Evolutionary conservation across 2,113 vertebrate species (phyloP), one percentile per base, ranked within the genome.

Genomic region (Muntiacus muntjak): DNA sequence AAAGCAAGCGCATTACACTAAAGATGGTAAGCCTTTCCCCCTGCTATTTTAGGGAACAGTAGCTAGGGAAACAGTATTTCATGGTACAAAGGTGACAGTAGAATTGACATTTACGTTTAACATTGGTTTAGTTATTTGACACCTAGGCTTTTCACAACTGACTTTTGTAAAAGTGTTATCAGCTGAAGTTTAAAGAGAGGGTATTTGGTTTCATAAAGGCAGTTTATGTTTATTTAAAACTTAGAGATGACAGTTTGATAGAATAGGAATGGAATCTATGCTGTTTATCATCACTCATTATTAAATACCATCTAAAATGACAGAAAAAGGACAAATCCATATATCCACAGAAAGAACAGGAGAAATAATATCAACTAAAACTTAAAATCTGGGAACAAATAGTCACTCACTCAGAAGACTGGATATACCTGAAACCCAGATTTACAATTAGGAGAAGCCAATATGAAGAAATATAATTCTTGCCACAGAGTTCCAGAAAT

Each of bases 161-260:
- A 83, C 78, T 87, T 89, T 85, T 47, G 13, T 57, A 62, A 57
- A 79, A 12, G 25, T 52, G 15, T 85, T 84, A 45, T 76, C 86
- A 76, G 87, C n/a, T 79, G 10, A 90, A 54, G 58, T 87, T 93
- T 79, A 28, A 78, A 90, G 78, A 87, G 43, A 71, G 8, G 5
- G 23, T 40, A 40, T 94, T 92, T 95, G 78, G 16, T 58, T 94
- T 92, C 81, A 93, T n/a, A 17, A 43, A 81, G 86, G 23, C 6
- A 71, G 43, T 40, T 55, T 82, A 30, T 54, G 47, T 92, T 81
- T 87, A 82, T 76, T 96, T 89, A 33, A 88, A 95, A 92, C 93
- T 16, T 96, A 10, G 91, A 97, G 17, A 94, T 64, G 43, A 60
- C 71, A 79, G 71, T 67, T 23, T 47, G 90, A 25, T 60, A 25